Percentiles rank a stretch among this genome's conserved stretches.
phyloP scores from a whole-genome alignment of 2,113 vertebrate species.

The Leucosticte australis region DNA sequence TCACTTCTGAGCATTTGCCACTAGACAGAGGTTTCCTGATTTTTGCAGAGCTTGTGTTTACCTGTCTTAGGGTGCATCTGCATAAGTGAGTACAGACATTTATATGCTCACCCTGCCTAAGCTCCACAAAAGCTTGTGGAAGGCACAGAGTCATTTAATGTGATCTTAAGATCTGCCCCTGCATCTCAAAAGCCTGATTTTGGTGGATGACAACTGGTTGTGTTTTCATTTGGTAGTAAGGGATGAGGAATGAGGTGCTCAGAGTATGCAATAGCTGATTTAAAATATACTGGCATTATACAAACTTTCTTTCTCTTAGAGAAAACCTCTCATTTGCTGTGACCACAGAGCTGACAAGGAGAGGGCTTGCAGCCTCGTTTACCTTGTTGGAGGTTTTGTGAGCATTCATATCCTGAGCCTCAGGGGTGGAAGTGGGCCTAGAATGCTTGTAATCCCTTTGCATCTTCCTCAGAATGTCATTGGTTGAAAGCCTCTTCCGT shows the following conservation, averaged over 20 bases:
- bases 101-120: background rate
- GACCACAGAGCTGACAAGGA: background rate
- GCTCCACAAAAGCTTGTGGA: background rate
- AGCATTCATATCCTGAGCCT: slow-evolving; percentile 41
- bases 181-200: background rate
- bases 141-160: background rate
- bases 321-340: background rate
- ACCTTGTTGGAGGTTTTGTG: background rate
- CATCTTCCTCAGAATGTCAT: background rate
- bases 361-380: background rate
- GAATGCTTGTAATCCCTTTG: background rate
- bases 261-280: background rate
- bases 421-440: background rate
- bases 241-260: background rate
- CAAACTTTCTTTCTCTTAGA: background rate
- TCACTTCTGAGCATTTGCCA: background rate
- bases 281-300: background rate
- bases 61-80: background rate
- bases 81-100: background rate
- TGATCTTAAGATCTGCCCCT: background rate
- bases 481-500: background rate
- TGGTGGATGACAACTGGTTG: fast-evolving
- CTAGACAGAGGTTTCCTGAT: background rate
- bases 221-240: background rate
- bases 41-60: background rate